Evolutionary conservation across 2,113 vertebrate genomes (phyloP).

Genomic region (human): GRCh38 chr16:14853501-14854000

Average conservation of each 20-base stretch:
- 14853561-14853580: constrained; percentile 92
- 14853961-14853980: too few relatives aligned
- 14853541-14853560: constrained; percentile 92
- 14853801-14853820: accelerated
- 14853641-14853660: accelerated
- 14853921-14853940: too few relatives aligned
- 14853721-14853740: not conserved
- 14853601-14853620: constrained; percentile 86
- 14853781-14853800: not conserved
- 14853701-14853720: not conserved
- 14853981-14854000: too few relatives aligned
- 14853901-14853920: too few relatives aligned
- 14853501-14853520: constrained; percentile 87
- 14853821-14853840: not conserved
- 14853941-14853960: too few relatives aligned
- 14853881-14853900: too few relatives aligned
- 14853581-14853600: constrained; percentile 95
- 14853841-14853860: too few relatives aligned
- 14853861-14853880: too few relatives aligned
- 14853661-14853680: too few relatives aligned
- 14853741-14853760: not conserved
- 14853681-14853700: not conserved
- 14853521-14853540: constrained; percentile 92
- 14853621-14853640: not conserved
- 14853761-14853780: not conserved